phyloP scores from a whole-genome alignment of 1,140 invertebrate genomes.

The Macrotrachela quadricornifera region DNA sequence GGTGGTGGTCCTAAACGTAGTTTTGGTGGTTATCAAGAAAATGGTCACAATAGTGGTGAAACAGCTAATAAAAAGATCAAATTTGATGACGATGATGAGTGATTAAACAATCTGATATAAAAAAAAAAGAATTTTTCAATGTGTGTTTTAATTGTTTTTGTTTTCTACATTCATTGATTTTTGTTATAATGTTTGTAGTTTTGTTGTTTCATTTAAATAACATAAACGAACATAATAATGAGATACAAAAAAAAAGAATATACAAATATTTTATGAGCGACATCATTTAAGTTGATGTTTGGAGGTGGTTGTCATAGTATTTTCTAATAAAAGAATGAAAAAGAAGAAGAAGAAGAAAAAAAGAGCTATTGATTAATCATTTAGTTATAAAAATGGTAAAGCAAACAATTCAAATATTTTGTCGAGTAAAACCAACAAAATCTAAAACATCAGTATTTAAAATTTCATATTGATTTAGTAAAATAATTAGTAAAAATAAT shows the following conservation, averaged over 20 bases:
- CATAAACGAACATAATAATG: no score
- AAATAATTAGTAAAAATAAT: not conserved
- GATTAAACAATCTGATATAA: no score
- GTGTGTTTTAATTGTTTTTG: no score
- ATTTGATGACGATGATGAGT: not conserved
- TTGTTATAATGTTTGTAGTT: no score
- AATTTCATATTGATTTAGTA: not conserved
- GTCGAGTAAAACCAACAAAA: conserved; percentile 25
- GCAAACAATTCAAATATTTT: conserved; percentile 30
- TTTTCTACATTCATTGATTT: no score
- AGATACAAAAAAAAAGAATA: not conserved
- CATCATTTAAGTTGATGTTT: not conserved
- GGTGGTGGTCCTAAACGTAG: not conserved
- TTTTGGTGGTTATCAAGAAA: no score
- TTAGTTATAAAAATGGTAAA: conserved; percentile 21
- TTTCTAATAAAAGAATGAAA: conserved; percentile 10
- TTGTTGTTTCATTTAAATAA: no score
- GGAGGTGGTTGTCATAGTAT: conserved; percentile 5
- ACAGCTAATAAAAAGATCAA: no score
- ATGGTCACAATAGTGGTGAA: no score
- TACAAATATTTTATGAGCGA: not conserved
- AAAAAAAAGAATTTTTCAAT: no score
- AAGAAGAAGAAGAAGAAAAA: conserved; percentile 10
- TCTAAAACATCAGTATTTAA: conserved; percentile 21
- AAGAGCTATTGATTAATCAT: not conserved